A percentile compares a stretch with the other conserved stretches of the same genome.
phyloP scores from a whole-genome alignment of 2,888 invertebrate genomes.

The Ischnus inquisitorius region DNA sequence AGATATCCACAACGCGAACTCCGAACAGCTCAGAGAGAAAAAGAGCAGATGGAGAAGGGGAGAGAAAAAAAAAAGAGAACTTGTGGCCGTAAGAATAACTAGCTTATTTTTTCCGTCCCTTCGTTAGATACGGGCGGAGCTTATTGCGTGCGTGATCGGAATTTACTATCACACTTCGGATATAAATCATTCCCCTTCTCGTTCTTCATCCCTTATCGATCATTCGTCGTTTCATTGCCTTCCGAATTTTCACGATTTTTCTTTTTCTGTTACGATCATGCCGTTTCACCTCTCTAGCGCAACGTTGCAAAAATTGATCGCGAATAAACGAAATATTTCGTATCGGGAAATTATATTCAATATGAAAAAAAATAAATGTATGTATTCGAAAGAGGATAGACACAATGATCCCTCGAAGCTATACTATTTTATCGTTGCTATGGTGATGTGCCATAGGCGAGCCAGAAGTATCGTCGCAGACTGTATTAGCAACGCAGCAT shows the following conservation, averaged over 20 bases:
- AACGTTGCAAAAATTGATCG: not conserved
- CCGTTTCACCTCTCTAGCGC: too few relatives aligned
- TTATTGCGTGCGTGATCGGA: conserved; percentile 44
- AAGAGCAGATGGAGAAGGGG: not conserved
- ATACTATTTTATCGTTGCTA: conserved; percentile 31
- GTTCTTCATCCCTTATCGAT: conserved; percentile 38
- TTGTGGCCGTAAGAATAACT: conserved; percentile 5
- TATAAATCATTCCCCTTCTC: conserved; percentile 25
- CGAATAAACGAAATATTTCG: not conserved
- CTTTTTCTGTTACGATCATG: not conserved
- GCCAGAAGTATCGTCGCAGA: not conserved
- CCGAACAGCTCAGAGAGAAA: not conserved
- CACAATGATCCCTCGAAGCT: not conserved
- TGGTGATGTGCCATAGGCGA: conserved; percentile 4
- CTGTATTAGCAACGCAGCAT: conserved; percentile 47
- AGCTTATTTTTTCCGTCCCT: conserved; percentile 13
- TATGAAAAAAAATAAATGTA: not conserved
- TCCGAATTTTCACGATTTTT: not conserved
- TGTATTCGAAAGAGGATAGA: not conserved
- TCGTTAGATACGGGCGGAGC: not conserved
- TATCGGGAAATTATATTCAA: not conserved
- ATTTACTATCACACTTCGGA: conserved; percentile 39
- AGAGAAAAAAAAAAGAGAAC: conserved; percentile 22
- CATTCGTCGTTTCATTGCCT: conserved; percentile 16
- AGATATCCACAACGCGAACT: conserved; percentile 23